Evolutionary conservation across 2,113 vertebrate species (phyloP).

Genomic region (Lophius piscatorius): DNA sequence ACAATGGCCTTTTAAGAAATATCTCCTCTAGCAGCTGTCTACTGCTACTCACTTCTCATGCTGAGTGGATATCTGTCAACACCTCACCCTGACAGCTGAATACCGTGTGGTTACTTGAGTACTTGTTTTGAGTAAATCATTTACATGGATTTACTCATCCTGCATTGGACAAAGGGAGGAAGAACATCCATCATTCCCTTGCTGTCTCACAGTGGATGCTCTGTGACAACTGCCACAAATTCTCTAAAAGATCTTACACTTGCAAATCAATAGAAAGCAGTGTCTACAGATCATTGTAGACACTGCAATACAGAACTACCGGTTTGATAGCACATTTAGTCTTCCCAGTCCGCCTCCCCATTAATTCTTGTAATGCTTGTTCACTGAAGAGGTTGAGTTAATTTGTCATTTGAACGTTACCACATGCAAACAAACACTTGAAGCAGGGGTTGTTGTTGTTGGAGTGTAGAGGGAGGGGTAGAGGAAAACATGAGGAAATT

Average conservation of each 20-base stretch:
- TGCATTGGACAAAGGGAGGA: neutral
- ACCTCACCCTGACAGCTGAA: constrained; percentile 3
- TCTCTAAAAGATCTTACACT: constrained; percentile 29
- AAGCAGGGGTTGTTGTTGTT: too few relatives aligned
- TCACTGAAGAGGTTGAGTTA: too few relatives aligned
- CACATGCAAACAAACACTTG: too few relatives aligned
- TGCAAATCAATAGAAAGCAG: constrained; percentile 32
- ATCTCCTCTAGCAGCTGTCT: constrained; percentile 7
- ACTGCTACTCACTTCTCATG: neutral
- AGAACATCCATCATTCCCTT: constrained; percentile 16
- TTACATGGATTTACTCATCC: constrained; percentile 1
- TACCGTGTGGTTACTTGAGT: constrained; percentile 9
- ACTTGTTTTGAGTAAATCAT: constrained; percentile 9
- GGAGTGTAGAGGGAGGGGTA: too few relatives aligned
- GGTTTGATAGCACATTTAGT: too few relatives aligned
- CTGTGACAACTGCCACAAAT: constrained; percentile 10
- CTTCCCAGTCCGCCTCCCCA: too few relatives aligned
- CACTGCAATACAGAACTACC: constrained; percentile 1
- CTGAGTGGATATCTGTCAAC: neutral
- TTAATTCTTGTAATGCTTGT: too few relatives aligned
- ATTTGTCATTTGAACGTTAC: too few relatives aligned
- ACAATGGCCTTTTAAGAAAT: constrained; percentile 30
- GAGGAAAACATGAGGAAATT: too few relatives aligned
- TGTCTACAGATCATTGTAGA: neutral
- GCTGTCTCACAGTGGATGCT: too few relatives aligned